Evolutionary conservation across 2,113 vertebrate species (phyloP), one percentile per base, ranked within the genome.

Genomic region (Lota lota): DNA sequence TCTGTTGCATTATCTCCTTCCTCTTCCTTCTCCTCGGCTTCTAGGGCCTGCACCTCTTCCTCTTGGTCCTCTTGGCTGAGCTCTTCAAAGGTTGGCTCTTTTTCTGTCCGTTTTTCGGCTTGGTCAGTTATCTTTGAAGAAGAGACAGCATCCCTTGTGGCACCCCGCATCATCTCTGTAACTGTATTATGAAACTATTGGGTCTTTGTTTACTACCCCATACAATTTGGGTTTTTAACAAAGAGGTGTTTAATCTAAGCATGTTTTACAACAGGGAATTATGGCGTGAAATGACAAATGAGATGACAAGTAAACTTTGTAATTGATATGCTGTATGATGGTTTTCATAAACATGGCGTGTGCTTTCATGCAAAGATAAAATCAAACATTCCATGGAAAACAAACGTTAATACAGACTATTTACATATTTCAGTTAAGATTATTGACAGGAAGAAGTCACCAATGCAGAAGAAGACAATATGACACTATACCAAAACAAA

Each of bases 141-240:
- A 67, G 73, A n/a, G 66, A 69, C 64, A 64, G 68, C 79, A 20
- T 83, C 83, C 53, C 79, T 77, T 83, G 83, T 79, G 57, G 70
- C 84, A 24, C 71, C 82, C 0, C 47, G 65, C 67, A 78, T 70
- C 14, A 86, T 78, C 77, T 91, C 90, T 92, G 91, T 57, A 92
- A 92, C 88, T 91, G 82, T 70, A 86, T 80, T 60, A 86, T 67
- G 72, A 83, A 85, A 69, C 62, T 57, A 79, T 72, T 61, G 63
- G n/a, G 2, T 74, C 51, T 73, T 74, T 81, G 63, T 40, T 33
- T 78, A 53, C 16, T 51, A 56, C 33, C 64, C 18, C 61, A 72
- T 63, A 36, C 4, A 14, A 61, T 66, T 72, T 47, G 7, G 20
- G 53, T 56, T 18, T 56, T 3, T n/a, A 56, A n/a, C 15, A 56